These are phyloP conservation scores for Agonum fuliginosum DNA, from an alignment of 2,888 invertebrate genomes.

Conservation along the genomic window DNA sequence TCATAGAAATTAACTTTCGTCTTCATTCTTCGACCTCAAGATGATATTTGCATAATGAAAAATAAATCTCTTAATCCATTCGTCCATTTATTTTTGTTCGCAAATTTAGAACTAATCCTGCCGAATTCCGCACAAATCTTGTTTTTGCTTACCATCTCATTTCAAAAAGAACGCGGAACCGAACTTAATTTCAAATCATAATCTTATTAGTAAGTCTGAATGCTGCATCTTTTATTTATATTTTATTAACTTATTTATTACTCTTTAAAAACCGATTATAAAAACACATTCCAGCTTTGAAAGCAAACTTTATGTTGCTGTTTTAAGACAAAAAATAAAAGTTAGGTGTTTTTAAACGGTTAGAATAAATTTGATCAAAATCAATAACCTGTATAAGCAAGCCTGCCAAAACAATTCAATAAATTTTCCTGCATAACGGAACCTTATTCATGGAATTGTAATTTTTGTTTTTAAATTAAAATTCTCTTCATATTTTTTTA, in stretches of 20 bases:
- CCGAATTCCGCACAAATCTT: not conserved
- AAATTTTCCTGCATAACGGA: slow-evolving; percentile 15
- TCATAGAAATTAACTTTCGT: too few species aligned
- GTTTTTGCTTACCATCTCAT: not conserved
- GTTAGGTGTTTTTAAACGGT: not conserved
- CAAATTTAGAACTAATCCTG: not conserved
- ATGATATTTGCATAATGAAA: not conserved
- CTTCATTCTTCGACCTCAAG: too few species aligned
- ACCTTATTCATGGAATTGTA: not conserved
- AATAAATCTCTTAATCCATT: not conserved
- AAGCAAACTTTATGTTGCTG: not conserved
- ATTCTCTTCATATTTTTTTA: slow-evolving; percentile 22
- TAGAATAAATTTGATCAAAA: slow-evolving; percentile 20
- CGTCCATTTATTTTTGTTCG: not conserved
- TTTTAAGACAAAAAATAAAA: not conserved
- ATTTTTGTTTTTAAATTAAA: slow-evolving; percentile 30
- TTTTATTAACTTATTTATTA: too few species aligned
- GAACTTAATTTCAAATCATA: not conserved
- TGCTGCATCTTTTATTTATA: too few species aligned
- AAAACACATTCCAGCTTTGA: not conserved
- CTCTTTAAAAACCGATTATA: too few species aligned
- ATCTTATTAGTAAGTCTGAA: too few species aligned
- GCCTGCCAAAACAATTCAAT: slow-evolving; percentile 12
- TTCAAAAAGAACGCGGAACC: not conserved
- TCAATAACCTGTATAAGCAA: not conserved